A percentile compares a stretch with the other conserved stretches of the same genome.
Evolutionary conservation across 2,888 invertebrate species (phyloP).

Genomic region (Dione juno): DNA sequence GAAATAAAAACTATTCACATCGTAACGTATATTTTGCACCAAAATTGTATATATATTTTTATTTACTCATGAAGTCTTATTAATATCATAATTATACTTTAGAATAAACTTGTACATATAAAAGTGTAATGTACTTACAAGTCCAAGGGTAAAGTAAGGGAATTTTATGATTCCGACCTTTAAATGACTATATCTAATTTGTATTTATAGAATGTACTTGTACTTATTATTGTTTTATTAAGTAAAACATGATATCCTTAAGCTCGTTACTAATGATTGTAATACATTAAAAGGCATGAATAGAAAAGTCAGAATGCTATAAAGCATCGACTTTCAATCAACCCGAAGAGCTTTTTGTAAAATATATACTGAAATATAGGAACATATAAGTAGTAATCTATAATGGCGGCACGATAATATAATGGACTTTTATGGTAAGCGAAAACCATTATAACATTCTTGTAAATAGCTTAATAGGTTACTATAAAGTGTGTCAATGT

Average conservation of each 20-base stretch:
- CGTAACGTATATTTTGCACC: too few relatives aligned
- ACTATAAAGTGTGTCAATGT: not conserved
- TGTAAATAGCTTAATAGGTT: constrained; percentile 7
- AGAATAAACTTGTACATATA: not conserved
- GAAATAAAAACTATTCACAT: too few relatives aligned
- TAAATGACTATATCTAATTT: constrained; percentile 1
- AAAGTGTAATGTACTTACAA: not conserved
- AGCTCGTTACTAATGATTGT: not conserved
- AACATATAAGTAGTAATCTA: not conserved
- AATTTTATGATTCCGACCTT: constrained; percentile 7
- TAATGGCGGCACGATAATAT: not conserved
- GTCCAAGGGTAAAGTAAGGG: not conserved
- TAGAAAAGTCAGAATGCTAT: not conserved
- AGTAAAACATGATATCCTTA: not conserved
- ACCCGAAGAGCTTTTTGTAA: not conserved
- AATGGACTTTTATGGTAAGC: not conserved
- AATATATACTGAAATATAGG: not conserved
- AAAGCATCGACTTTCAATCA: not conserved
- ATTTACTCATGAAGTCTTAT: not conserved
- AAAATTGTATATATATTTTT: not conserved
- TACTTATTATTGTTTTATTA: not conserved
- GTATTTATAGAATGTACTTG: not conserved
- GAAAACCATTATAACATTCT: not conserved
- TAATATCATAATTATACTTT: not conserved
- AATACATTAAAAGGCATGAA: not conserved